These are phyloP conservation scores for Drosophila triauraria DNA, from an alignment of 1,140 invertebrate genomes.

Conservation along the genomic window DNA sequence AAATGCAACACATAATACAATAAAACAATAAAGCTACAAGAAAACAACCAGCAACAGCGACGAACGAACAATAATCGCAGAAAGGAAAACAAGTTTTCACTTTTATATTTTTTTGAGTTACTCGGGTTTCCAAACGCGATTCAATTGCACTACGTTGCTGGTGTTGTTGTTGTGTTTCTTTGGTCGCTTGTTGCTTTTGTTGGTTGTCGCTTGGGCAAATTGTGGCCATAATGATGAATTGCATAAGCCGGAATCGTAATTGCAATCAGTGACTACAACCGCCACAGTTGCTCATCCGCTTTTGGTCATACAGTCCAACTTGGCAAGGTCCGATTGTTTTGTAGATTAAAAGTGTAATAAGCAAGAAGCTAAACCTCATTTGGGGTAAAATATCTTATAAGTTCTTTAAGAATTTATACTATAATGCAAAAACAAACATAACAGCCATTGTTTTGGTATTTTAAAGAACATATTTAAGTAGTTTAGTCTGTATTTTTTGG, in stretches of 20 bases:
- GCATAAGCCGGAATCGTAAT: constrained; percentile 76
- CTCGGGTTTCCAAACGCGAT: constrained; percentile 74
- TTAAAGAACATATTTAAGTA: not conserved
- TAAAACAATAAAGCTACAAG: constrained; percentile 39
- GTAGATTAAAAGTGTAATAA: not conserved
- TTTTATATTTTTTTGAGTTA: constrained; percentile 62
- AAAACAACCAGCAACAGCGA: constrained; percentile 43
- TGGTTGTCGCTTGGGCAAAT: constrained; percentile 59
- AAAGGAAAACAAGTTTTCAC: constrained; percentile 82
- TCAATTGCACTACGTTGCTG: constrained; percentile 65
- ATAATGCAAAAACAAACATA: too few relatives aligned
- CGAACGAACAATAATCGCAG: constrained; percentile 53
- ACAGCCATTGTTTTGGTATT: not conserved
- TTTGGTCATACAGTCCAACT: constrained; percentile 48
- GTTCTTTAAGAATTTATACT: too few relatives aligned
- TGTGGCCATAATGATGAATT: constrained; percentile 78
- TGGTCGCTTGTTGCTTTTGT: constrained; percentile 29
- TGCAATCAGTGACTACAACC: constrained; percentile 51
- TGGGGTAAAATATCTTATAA: too few relatives aligned
- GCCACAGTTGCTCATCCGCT: constrained; percentile 58
- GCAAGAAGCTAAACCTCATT: too few relatives aligned
- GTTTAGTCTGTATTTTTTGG: not conserved
- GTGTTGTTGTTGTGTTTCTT: constrained; percentile 39
- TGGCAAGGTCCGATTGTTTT: not conserved
- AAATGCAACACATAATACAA: constrained; percentile 72